Evolutionary conservation across 2,888 invertebrate genomes (phyloP), one percentile per base, ranked within the genome.

Genomic region (Myopa tessellatipennis): DNA sequence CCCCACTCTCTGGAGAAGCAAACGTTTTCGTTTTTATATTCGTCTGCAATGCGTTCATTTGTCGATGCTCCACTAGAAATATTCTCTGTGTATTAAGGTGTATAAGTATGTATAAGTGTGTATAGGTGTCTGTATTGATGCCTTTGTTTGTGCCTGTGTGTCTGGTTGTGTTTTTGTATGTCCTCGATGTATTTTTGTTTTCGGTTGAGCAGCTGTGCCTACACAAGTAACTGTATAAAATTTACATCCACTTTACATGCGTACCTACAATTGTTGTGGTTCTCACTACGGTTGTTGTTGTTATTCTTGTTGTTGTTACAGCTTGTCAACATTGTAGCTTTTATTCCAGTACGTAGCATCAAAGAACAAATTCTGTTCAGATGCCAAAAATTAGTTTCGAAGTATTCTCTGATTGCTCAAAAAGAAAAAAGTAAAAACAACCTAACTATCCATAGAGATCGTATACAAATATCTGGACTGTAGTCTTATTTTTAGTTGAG

Each of bases 11-110:
- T 60, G 16, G 61, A 34, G n/a, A 16, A 34, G 61, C 61, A 61
- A 16, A 16, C 61, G 34, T 61, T 61, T 61, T 61, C 61, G 18
- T 16, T 61, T 61, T 61, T n/a, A 34, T 34, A 61, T 61, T 61
- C 34, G 61, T 45, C 45, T 45, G 45, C 45, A 45, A 45, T 45
- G 45, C 45, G 45, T 45, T 45, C 45, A 45, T 45, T 3, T 45
- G 45, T 45, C 45, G 45, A 45, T 8, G 45, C 10, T 45, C 10
- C 45, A 6, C 45, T 45, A 1, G 45, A 45, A 45, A 45, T 45
- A 4, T 45, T 45, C 10, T 45, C 45, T 8, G 6, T 45, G 45
- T 45, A 10, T 45, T 6, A 45, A 45, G 10, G 45, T 45, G 45
- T 45, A 8, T 18, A 26, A 61, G 61, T 14, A 26, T 26, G 61